phyloP scores from a whole-genome alignment of 2,888 invertebrate species.

The Acanthosepion lycidas region DNA sequence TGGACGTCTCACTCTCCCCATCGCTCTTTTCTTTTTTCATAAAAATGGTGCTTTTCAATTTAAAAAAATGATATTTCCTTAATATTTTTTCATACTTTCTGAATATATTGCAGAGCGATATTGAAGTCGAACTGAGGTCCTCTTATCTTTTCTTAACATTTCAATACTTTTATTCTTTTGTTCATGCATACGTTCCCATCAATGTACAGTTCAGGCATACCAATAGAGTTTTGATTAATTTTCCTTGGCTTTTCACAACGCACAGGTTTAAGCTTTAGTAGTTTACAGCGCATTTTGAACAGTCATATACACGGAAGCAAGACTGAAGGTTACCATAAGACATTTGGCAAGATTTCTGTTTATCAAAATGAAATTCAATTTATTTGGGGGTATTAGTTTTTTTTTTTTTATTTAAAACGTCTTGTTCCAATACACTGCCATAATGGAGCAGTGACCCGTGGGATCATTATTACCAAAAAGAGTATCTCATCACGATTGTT shows the following conservation, averaged over 20 bases:
- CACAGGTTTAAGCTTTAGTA: constrained; percentile 37
- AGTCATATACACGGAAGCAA: constrained; percentile 48
- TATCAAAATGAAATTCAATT: constrained; percentile 7
- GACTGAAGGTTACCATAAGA: constrained; percentile 38
- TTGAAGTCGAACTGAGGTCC: neutral
- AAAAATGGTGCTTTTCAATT: constrained; percentile 35
- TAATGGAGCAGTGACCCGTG: constrained; percentile 33
- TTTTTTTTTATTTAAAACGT: neutral
- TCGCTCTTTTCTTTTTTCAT: constrained; percentile 6
- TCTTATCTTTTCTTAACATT: neutral
- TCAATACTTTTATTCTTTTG: constrained; percentile 8
- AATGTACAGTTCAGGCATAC: neutral
- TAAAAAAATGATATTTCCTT: neutral
- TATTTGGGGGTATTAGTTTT: neutral
- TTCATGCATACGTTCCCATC: constrained; percentile 38
- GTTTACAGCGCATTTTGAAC: constrained; percentile 45
- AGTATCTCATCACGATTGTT: neutral
- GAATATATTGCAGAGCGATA: constrained; percentile 36
- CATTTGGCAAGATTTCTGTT: constrained; percentile 46
- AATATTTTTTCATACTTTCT: constrained; percentile 16
- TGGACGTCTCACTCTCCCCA: constrained; percentile 43
- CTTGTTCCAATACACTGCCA: neutral
- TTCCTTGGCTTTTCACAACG: constrained; percentile 42
- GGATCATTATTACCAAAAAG: neutral
- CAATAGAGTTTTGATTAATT: neutral